Base-by-base conservation (phyloP, 2,113 vertebrate genomes). In the Myocastor coypus region DNA sequence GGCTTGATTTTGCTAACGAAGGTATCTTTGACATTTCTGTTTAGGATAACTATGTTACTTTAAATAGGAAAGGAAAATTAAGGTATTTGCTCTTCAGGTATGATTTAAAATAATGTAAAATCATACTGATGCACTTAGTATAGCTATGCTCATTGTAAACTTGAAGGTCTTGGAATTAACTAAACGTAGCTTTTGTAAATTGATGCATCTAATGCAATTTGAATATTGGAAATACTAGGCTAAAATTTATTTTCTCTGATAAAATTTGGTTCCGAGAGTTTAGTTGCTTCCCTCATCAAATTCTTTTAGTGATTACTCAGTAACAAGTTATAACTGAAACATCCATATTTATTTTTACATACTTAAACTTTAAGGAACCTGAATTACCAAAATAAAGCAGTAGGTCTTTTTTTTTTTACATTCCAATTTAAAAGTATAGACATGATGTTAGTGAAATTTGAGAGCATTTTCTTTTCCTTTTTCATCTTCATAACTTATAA, bases 321-420 rank as follows among this genome's bases (percentile, higher is more conserved):
- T 94, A 69, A 75, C 34, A 81, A 85, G 17, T 92, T 94, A 37
- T 42, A 95, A 22, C 83, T n/a, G 78, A 97, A 84, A 87, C 59
- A 46, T 52, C 40, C 10, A 85, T 20, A 64, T 90, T 84, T 69
- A 52, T 96, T 89, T 89, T 93, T 32, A 57, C 55, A n/a, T 30
- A 34, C 85, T 90, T 92, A 88, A 94, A 87, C 92, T 77, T 73
- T 80, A 57, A 94, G 5, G 71, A 17, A 32, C 17, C 7, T 63
- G 14, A 89, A 50, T 94, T 91, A 68, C 71, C 68, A 95, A 95
- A 92, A 57, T 91, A 83, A 97, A 96, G 13, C 68, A 89, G 2
- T 57, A 84, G 40, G 10, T 80, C n/a, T n/a, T n/a, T n/a, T n/a
- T 94, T 92, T 93, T 68, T 71, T 92, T 42, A 95, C 57, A 26